Conservation (phyloP, 2,797 vertebrate genomes). For the Morelia viridis region DNA sequence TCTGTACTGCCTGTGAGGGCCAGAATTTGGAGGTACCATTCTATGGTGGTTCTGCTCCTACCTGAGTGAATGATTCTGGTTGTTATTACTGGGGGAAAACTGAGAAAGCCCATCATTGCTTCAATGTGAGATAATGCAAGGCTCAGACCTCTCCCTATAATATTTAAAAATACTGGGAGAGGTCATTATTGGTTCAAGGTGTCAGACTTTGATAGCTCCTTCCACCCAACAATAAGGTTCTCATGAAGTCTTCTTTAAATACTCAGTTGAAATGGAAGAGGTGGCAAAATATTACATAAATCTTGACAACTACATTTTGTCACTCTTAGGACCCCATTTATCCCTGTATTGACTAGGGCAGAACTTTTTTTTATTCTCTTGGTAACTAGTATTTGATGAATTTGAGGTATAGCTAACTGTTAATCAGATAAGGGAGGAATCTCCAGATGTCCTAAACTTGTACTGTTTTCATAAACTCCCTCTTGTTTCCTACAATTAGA, state of each 20-base stretch:
- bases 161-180: background rate
- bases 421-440: background rate
- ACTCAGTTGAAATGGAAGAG: background rate
- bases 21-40: background rate
- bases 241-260: background rate
- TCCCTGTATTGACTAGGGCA: too few species aligned
- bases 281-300: background rate
- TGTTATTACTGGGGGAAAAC: background rate
- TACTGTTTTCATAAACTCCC: too few species aligned
- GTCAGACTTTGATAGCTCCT: too few species aligned
- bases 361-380: background rate
- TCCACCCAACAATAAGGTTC: background rate
- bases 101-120: background rate
- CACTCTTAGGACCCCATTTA: background rate
- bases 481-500: too few species aligned
- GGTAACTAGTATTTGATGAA: background rate
- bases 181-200: background rate
- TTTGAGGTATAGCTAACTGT: background rate
- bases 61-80: background rate
- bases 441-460: background rate
- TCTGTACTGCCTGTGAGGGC: background rate
- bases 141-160: background rate
- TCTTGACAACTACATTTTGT: background rate
- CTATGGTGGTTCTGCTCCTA: background rate
- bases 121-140: background rate